phyloP scores from a whole-genome alignment of 2,888 invertebrate genomes.

The Carterocephalus palaemon region DNA sequence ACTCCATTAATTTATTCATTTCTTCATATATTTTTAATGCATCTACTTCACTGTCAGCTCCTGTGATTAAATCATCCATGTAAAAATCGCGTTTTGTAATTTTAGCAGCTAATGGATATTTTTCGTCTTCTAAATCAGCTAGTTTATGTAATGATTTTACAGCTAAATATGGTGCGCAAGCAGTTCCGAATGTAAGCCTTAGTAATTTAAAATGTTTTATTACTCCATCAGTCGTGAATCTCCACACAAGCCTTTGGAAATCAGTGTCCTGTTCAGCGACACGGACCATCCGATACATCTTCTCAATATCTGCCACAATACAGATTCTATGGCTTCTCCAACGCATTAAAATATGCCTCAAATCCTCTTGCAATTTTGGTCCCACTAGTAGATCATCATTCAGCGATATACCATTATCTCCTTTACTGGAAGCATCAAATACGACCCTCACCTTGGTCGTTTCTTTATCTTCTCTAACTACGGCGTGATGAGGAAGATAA shows the following conservation, averaged over 20 bases:
- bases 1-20: constrained; percentile 30
- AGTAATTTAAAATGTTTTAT: too few relatives aligned
- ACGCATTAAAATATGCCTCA: constrained; percentile 20
- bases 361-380: constrained; percentile 28
- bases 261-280: constrained; percentile 11
- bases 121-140: background rate
- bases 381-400: constrained; percentile 27
- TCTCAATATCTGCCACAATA: constrained; percentile 17
- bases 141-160: background rate
- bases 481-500: constrained; percentile 28
- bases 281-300: constrained; percentile 19
- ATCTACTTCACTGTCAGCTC: constrained; percentile 27
- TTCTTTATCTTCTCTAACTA: constrained; percentile 19
- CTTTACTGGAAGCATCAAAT: constrained; percentile 25
- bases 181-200: background rate
- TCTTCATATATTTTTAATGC: constrained; percentile 30
- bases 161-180: background rate
- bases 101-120: background rate
- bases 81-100: too few relatives aligned
- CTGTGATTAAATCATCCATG: too few relatives aligned
- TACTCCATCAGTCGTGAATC: background rate
- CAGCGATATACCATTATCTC: constrained; percentile 18
- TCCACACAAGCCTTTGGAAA: constrained; percentile 28
- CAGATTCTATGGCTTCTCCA: constrained; percentile 6
- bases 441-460: constrained; percentile 27